These are phyloP conservation scores for Coturnix japonica DNA, from an alignment of 2,113 vertebrate genomes.

Conservation along the genomic window DNA sequence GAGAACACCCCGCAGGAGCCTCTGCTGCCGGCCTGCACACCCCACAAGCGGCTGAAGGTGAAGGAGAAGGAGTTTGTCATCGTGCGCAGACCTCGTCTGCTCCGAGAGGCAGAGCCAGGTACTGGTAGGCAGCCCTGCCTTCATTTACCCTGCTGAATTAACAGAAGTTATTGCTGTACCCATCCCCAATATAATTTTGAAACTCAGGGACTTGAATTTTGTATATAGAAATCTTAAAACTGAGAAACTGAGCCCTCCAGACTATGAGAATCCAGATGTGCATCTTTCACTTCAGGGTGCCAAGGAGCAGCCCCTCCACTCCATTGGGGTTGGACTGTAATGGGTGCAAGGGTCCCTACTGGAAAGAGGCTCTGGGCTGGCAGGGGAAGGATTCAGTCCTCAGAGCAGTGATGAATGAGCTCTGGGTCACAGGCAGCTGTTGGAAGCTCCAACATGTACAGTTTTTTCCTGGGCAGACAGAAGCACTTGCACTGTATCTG, in stretches of 20 bases:
- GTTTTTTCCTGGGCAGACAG: neutral
- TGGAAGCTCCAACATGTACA: neutral
- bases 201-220: rapidly evolving
- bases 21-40: constrained; percentile 73
- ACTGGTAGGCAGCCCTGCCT: neutral
- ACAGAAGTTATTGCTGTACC: rapidly evolving
- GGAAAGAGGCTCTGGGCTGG: neutral
- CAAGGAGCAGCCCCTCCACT: rapidly evolving
- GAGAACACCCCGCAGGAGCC: constrained; percentile 87
- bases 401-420: rapidly evolving
- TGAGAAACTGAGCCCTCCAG: neutral
- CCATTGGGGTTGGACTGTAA: rapidly evolving
- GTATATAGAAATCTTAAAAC: neutral
- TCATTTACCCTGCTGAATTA: rapidly evolving
- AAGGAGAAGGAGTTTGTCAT: constrained; percentile 83
- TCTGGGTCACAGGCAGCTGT: neutral
- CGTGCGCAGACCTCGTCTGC: constrained; percentile 77
- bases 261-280: neutral
- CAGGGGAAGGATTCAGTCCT: neutral
- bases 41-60: constrained; percentile 76
- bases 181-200: neutral
- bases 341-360: rapidly evolving
- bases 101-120: constrained; percentile 75
- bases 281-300: rapidly evolving
- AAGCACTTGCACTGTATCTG: neutral